These are phyloP conservation scores for Watsonalla binaria DNA, from an alignment of 2,888 invertebrate genomes.

Conservation along the genomic window DNA sequence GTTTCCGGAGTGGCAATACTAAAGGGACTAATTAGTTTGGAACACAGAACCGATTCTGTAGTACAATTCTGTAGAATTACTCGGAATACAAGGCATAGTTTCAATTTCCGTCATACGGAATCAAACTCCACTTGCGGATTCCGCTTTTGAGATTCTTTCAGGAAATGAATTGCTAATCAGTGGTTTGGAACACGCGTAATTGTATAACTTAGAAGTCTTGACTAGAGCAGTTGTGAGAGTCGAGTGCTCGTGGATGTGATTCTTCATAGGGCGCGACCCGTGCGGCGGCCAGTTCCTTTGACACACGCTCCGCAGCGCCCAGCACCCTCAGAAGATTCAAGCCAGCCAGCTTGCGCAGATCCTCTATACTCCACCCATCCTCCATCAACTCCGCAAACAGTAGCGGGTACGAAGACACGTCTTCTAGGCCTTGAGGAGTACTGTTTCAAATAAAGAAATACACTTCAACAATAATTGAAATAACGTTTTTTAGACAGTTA, in stretches of 20 bases:
- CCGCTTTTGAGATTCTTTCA: too few relatives aligned
- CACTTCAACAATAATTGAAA: too few relatives aligned
- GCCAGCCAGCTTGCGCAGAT: conserved; percentile 87
- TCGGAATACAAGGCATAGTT: too few relatives aligned
- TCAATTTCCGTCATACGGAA: too few relatives aligned
- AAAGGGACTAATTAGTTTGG: neutral
- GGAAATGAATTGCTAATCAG: too few relatives aligned
- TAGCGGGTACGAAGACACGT: conserved; percentile 87
- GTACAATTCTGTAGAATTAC: too few relatives aligned
- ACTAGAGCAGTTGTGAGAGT: conserved; percentile 81
- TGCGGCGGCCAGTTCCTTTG: conserved; percentile 83
- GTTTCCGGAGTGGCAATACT: too few relatives aligned
- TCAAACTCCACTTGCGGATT: too few relatives aligned
- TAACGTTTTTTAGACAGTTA: neutral
- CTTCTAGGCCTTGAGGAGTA: conserved; percentile 89
- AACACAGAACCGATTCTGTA: neutral
- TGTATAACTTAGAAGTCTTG: conserved; percentile 66
- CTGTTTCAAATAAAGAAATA: conserved; percentile 54
- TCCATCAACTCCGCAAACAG: conserved; percentile 88
- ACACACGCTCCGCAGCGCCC: conserved; percentile 84
- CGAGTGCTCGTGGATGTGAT: conserved; percentile 78
- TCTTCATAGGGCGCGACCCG: conserved; percentile 87
- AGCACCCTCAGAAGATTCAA: conserved; percentile 86
- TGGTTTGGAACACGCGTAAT: too few relatives aligned
- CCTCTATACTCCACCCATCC: conserved; percentile 88